Evolutionary conservation across 2,113 vertebrate genomes (phyloP), one percentile per base, ranked within the genome.

Genomic region (Larimichthys crocea): DNA sequence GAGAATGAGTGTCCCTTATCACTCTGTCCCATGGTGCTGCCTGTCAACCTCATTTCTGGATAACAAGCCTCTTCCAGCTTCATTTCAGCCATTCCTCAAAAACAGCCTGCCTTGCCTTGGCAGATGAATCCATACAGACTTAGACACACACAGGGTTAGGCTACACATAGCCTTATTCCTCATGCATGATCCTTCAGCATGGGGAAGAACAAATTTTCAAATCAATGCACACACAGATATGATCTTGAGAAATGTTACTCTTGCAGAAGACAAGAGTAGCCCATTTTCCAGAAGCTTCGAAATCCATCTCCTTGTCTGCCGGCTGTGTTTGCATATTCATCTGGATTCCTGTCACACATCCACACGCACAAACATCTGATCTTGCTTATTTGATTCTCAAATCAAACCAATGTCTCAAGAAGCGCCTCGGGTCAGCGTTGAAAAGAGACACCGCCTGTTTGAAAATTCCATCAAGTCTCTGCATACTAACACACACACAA

Each of bases 1-100:
- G 69, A 84, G 65, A 70, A 79, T 55, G 70, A 74, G 71, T 80
- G 79, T 80, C 69, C 53, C 76, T 74, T 77, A 83, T 86, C 83
- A 65, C 52, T 77, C 63, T 19, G 49, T 86, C 46, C 85, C 74
- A 29, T 59, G 69, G 59, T 76, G 61, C 77, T 67, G 29, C 73
- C 74, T 75, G 76, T 84, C 68, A 80, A 35, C 46, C 35, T 48
- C 7, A 72, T 83, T 76, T 84, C 84, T 69, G 49, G 59, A 80
- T 85, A 85, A 84, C 69, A 83, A 88, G 83, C 29, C 53, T 63
- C 29, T 62, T 59, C 76, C 53, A 69, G 79, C 74, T 59, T 73
- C 26, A 61, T 56, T 76, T 79, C 64, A 79, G 65, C 71, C 66
- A 63, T 64, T 81, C 40, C 67, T 76, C 10, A 53, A 69, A 75